Base-by-base conservation (phyloP, 2,113 vertebrate species). In the Chlorocebus sabaeus region DNA sequence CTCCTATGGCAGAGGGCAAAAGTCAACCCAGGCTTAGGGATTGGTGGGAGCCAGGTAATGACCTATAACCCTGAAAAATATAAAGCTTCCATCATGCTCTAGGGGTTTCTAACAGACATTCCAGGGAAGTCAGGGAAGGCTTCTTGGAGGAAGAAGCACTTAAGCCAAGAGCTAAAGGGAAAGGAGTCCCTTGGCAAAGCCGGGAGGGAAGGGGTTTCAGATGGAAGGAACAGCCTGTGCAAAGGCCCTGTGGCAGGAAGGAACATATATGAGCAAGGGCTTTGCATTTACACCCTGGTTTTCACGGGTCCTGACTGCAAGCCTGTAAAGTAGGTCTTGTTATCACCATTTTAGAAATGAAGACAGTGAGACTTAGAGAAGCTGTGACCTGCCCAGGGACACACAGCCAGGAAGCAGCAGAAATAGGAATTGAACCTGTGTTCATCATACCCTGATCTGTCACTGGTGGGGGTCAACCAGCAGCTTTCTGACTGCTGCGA, bases 181-280 rank as follows among this genome's bases (percentile, higher is more conserved):
- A 17, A 64, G 25, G 52, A 8, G 25, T 64, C 72, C 89, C 45
- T 84, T 45, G 70, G 84, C 84, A 87, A 79, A 89, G 25, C 70
- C 13, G 3, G 40, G 27, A 79, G 2, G 57, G 43, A 48, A 45
- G 43, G n/a, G 55, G 9, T 40, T 90, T 87, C 38, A 45, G 52
- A 40, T 30, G 40, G 61, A 2, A 14, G 82, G n/a, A 38, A 35
- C 32, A 30, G 72, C 61, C 25, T 10, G 40, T 52, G 76, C 86
- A 96, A 96, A 90, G 89, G 38, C 32, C 90, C 92, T 48, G 86
- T 64, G 93, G 90, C 70, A 55, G 61, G 72, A 84, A 57, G 90
- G 45, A 23, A 22, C 23, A 1, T 11, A 13, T 20, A n/a, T 22
- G 57, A 59, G n/a, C 30, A 57, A 27, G 52, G 25, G 8, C 40